A percentile compares a stretch with the other conserved stretches of the same genome.
Evolutionary conservation across 2,888 invertebrate genomes (phyloP).

Genomic region (Galerucella pusilla): DNA sequence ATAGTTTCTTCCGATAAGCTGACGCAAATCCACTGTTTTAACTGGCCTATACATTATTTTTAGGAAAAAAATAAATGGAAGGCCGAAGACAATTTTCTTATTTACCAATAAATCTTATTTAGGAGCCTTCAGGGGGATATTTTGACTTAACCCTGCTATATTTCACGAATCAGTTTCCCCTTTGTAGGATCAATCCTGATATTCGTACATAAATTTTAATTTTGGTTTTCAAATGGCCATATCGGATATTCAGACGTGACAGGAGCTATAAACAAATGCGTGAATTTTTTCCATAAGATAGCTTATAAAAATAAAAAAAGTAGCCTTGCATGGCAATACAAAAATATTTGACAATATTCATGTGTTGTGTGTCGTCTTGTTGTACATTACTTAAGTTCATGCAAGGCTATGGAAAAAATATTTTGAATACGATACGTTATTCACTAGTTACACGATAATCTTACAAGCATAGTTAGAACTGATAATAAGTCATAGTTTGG

Average conservation of each 20-base stretch:
- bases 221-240: constrained; percentile 9
- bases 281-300: background rate
- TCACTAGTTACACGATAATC: no score
- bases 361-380: no score
- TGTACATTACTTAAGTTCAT: no score
- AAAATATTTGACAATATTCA: background rate
- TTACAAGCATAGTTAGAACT: no score
- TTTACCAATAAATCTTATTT: constrained; percentile 58
- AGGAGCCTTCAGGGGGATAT: constrained; percentile 54
- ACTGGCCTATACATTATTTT: constrained; percentile 1
- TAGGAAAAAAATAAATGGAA: constrained; percentile 32
- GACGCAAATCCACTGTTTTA: no score
- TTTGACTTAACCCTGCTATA: constrained; percentile 52
- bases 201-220: constrained; percentile 28
- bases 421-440: no score
- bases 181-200: constrained; percentile 29
- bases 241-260: background rate
- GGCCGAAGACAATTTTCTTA: constrained; percentile 51
- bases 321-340: no score
- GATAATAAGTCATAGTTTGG: no score
- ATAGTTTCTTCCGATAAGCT: no score
- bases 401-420: no score
- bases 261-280: no score
- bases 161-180: constrained; percentile 44
- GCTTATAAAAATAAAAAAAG: background rate